Conservation (phyloP, 2,888 invertebrate species). For the Drosophila subquinaria region DNA sequence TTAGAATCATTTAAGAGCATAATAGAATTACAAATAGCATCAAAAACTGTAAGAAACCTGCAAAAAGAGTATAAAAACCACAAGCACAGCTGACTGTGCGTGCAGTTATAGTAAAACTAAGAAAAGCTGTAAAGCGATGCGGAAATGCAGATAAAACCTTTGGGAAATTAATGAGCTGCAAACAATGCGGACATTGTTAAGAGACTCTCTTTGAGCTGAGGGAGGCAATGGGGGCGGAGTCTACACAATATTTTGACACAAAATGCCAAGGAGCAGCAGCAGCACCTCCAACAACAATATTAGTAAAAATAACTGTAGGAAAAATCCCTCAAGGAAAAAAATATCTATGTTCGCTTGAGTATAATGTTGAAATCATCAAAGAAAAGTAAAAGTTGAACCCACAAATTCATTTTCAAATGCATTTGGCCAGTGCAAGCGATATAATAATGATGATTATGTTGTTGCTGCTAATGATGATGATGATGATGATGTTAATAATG, state of each 20-base stretch:
- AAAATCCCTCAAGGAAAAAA: conserved; percentile 47
- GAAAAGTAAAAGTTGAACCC: conserved; percentile 55
- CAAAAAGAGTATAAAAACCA: conserved; percentile 9
- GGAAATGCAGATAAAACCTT: conserved; percentile 81
- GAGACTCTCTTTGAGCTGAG: not conserved
- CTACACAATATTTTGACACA: conserved; percentile 66
- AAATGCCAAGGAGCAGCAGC: conserved; percentile 57
- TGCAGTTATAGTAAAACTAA: conserved; percentile 17
- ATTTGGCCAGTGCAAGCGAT: conserved; percentile 13
- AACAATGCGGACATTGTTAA: conserved; percentile 78
- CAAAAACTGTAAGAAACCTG: not conserved
- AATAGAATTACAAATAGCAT: conserved; percentile 1
- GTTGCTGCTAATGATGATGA: not conserved
- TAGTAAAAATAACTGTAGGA: conserved; percentile 10
- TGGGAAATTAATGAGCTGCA: conserved; percentile 78
- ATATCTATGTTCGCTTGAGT: conserved; percentile 8
- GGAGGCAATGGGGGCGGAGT: not conserved
- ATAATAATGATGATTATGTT: conserved; percentile 29
- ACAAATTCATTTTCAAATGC: conserved; percentile 38
- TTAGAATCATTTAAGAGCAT: too few relatives aligned
- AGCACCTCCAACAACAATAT: conserved; percentile 9
- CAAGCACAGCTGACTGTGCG: conserved; percentile 15
- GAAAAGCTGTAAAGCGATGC: conserved; percentile 54
- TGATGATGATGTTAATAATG: conserved; percentile 41
- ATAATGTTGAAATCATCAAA: conserved; percentile 26